A percentile compares a stretch with the other conserved stretches of the same genome.
These are phyloP conservation scores for Alosa sapidissima DNA, from an alignment of 2,797 vertebrate species.

Conservation along the genomic window DNA sequence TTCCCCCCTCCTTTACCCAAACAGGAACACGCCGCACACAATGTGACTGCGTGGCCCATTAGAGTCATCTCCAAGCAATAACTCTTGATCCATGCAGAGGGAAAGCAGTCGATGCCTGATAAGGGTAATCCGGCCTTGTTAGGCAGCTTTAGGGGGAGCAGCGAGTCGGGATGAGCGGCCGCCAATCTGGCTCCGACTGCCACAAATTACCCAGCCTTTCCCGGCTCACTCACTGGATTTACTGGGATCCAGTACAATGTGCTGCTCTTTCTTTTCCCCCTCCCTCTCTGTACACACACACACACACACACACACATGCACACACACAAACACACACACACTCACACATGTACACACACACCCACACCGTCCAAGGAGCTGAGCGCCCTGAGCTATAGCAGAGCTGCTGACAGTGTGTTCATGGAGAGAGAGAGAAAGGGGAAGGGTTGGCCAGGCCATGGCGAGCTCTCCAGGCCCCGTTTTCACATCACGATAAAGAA, in stretches of 20 bases:
- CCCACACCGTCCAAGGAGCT: neutral
- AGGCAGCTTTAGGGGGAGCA: slow-evolving; percentile 66
- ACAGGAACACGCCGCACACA: slow-evolving; percentile 16
- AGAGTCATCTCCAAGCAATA: slow-evolving; percentile 66
- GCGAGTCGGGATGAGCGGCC: slow-evolving; percentile 49
- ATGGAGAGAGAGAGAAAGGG: neutral
- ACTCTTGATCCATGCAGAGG: slow-evolving; percentile 63
- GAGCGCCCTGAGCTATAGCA: neutral
- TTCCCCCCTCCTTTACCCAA: slow-evolving; percentile 33
- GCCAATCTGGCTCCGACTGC: slow-evolving; percentile 63
- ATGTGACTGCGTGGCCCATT: slow-evolving; percentile 62
- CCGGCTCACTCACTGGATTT: slow-evolving; percentile 73
- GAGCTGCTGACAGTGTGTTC: neutral
- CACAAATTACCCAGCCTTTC: slow-evolving; percentile 69
- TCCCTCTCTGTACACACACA: neutral
- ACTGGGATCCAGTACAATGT: slow-evolving; percentile 63
- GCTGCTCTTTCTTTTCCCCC: slow-evolving; percentile 39
- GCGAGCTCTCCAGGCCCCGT: neutral
- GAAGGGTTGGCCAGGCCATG: neutral
- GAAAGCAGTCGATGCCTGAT: slow-evolving; percentile 72
- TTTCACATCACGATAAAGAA: slow-evolving; percentile 6
- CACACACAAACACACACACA: too few species aligned
- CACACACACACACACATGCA: neutral
- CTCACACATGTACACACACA: too few species aligned
- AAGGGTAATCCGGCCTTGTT: slow-evolving; percentile 67